Percentiles rank a stretch among this genome's conserved stretches.
phyloP scores from a whole-genome alignment of 2,113 vertebrate genomes.

The Anseranas semipalmata region DNA sequence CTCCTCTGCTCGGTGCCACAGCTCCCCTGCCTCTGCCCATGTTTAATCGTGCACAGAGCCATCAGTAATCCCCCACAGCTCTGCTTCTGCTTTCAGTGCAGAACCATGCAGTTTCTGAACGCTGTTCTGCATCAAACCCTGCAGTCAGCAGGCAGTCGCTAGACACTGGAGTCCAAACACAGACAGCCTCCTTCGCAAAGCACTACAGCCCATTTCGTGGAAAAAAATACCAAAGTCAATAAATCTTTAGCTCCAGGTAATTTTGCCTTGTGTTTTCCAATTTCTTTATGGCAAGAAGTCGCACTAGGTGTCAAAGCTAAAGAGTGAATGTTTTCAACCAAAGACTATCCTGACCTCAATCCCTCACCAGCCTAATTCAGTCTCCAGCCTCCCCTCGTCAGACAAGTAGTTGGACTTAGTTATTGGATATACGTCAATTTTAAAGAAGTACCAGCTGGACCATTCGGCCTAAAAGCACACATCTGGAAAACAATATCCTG shows the following conservation, averaged over 20 bases:
- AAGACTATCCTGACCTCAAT: background rate
- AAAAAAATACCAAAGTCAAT: background rate
- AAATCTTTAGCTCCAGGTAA: background rate
- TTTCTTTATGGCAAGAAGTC: background rate
- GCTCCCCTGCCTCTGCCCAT: background rate
- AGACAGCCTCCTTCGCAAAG: background rate
- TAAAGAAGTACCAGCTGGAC: background rate
- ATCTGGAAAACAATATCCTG: slow-evolving; percentile 8
- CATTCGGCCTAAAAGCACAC: background rate
- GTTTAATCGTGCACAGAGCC: background rate
- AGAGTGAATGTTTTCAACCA: background rate
- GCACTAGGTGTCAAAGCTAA: background rate
- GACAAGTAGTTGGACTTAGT: background rate
- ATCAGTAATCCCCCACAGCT: background rate
- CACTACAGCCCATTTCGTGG: background rate
- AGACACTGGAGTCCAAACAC: background rate
- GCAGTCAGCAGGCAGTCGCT: background rate
- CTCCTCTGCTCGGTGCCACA: background rate
- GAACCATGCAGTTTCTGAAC: background rate
- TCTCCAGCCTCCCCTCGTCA: background rate
- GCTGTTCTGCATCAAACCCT: background rate
- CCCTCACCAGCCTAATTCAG: background rate
- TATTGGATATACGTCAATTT: background rate
- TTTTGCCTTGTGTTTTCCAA: background rate
- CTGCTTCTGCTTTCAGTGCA: background rate